Evolutionary conservation across 35 echinoderm and acorn worm genomes (phyloP).

Genomic region (Antedon bifida): DNA sequence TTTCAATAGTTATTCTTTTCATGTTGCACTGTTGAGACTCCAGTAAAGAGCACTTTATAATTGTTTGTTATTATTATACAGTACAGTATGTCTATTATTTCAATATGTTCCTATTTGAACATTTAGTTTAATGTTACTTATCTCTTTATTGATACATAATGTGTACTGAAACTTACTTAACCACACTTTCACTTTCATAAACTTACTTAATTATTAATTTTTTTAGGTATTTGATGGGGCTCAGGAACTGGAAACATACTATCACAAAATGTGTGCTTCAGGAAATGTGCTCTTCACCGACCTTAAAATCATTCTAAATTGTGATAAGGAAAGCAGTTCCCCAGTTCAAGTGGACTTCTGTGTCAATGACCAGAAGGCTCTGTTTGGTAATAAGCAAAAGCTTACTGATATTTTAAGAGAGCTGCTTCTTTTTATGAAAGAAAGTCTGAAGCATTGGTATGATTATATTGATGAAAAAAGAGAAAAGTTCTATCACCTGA

Average conservation of each 20-base stretch:
- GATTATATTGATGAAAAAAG: slow-evolving; percentile 12
- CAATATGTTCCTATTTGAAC: too few species aligned
- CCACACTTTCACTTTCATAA: too few species aligned
- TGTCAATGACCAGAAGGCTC: background rate
- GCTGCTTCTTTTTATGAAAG: slow-evolving; percentile 3
- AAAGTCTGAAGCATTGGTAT: slow-evolving; percentile 7
- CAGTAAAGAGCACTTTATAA: too few species aligned
- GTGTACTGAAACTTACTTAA: too few species aligned
- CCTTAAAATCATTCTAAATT: background rate
- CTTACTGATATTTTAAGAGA: background rate
- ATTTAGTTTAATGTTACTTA: too few species aligned
- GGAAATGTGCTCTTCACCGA: slow-evolving; percentile 18
- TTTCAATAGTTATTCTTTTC: too few species aligned
- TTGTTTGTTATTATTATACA: too few species aligned
- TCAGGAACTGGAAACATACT: background rate
- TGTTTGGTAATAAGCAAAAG: background rate
- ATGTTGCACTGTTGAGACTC: too few species aligned
- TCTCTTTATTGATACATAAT: too few species aligned
- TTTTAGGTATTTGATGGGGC: slow-evolving; percentile 11
- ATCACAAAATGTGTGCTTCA: slow-evolving; percentile 6
- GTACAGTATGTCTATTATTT: too few species aligned
- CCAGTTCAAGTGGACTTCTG: slow-evolving; percentile 20
- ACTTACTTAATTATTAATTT: background rate
- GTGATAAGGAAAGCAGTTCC: background rate
- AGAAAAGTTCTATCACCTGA: slow-evolving; percentile 11